These are phyloP conservation scores for Malurus cyaneus DNA, from an alignment of 2,113 vertebrate species.

Conservation along the genomic window DNA sequence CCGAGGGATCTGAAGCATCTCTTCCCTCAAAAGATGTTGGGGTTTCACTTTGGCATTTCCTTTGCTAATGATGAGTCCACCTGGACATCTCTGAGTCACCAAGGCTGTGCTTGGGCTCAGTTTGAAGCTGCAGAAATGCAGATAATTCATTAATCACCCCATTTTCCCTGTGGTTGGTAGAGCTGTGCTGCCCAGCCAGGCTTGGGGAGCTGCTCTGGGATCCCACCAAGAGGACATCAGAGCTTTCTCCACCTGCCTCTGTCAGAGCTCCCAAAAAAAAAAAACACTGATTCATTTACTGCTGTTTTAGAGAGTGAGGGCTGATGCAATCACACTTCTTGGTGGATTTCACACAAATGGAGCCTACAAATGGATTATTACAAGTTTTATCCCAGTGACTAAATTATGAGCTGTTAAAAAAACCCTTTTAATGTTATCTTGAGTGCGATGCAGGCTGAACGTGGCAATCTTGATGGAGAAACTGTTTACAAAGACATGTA, in stretches of 20 bases:
- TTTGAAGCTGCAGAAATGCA: not conserved
- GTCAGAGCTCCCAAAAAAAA: not conserved
- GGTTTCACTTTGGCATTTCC: not conserved
- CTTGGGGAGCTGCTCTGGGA: not conserved
- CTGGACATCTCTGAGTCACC: not conserved
- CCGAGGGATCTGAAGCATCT: not conserved
- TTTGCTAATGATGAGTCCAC: not conserved
- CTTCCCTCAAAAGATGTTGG: not conserved
- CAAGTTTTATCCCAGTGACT: not conserved
- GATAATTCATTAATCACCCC: not conserved
- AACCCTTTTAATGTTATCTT: not conserved
- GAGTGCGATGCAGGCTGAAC: not conserved
- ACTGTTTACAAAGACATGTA: not conserved
- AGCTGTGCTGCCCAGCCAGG: not conserved
- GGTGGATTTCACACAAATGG: not conserved
- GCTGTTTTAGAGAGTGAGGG: not conserved
- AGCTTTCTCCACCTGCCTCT: not conserved
- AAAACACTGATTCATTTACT: not conserved
- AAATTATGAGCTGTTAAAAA: not conserved
- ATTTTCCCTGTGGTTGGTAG: rapidly evolving
- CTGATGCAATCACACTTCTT: not conserved
- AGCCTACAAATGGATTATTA: not conserved
- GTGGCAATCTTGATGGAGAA: not conserved
- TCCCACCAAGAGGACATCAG: not conserved
- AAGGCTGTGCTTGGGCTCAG: not conserved